A percentile compares a stretch with the other conserved stretches of the same genome.
phyloP scores from a whole-genome alignment of 2,113 vertebrate genomes.

The Limnothrissa miodon region DNA sequence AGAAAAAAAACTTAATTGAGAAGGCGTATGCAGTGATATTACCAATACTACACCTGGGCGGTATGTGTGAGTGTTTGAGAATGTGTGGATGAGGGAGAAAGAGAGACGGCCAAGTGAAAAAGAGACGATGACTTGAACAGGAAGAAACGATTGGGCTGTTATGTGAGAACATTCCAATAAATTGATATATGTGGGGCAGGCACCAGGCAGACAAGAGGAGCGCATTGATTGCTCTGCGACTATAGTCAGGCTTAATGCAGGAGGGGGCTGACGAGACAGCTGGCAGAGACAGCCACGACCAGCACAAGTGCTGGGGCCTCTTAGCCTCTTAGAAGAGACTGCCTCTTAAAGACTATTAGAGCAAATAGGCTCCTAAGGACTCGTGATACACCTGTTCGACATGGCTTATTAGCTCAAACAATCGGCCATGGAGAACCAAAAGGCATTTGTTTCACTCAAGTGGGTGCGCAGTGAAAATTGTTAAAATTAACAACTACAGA shows the following conservation, averaged over 20 bases:
- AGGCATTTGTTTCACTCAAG: not conserved
- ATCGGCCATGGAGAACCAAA: not conserved
- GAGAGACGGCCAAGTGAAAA: not conserved
- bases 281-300: constrained; percentile 41
- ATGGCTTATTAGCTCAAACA: constrained; percentile 54
- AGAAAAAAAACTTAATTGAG: not conserved
- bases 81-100: not conserved
- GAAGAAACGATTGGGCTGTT: constrained; percentile 23
- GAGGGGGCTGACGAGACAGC: constrained; percentile 53
- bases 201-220: constrained; percentile 52
- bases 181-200: constrained; percentile 55
- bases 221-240: constrained; percentile 55
- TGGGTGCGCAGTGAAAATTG: not conserved
- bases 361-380: constrained; percentile 52
- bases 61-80: not conserved
- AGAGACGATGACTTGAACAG: not conserved
- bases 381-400: constrained; percentile 61
- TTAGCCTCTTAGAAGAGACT: constrained; percentile 47
- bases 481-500: not conserved
- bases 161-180: constrained; percentile 53
- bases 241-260: constrained; percentile 52
- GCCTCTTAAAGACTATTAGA: constrained; percentile 51
- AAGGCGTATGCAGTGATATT: not conserved
- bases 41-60: not conserved
- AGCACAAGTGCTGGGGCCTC: constrained; percentile 29